A percentile compares a stretch with the other conserved stretches of the same genome.
phyloP scores from a whole-genome alignment of 2,113 vertebrate genomes.

The Heterocephalus glaber region DNA sequence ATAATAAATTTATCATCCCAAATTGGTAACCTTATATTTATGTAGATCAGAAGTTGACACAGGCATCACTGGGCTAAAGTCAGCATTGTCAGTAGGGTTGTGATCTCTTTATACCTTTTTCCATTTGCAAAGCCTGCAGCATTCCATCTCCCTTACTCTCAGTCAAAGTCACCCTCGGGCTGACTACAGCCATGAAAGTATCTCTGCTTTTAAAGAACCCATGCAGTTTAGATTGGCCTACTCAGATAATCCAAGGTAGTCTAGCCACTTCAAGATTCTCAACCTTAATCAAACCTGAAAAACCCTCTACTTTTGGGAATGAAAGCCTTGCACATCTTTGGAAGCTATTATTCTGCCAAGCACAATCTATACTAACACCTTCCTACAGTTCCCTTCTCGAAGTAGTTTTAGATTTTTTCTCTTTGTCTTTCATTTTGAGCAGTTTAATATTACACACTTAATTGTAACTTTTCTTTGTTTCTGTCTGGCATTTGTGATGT shows the following conservation, averaged over 20 bases:
- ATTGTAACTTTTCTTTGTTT: background rate
- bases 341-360: background rate
- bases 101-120: background rate
- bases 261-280: background rate
- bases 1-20: background rate
- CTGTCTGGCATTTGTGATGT: background rate
- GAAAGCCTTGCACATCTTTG: background rate
- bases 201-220: background rate
- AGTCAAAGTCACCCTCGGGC: background rate
- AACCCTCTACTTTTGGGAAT: background rate
- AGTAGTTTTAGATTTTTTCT: background rate
- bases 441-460: background rate
- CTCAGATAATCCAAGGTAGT: background rate
- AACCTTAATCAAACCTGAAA: background rate
- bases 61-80: background rate
- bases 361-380: background rate
- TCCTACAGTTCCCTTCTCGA: background rate
- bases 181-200: too few relatives aligned
- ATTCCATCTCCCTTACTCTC: background rate
- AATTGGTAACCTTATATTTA: background rate
- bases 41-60: background rate
- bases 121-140: background rate
- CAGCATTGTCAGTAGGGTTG: background rate
- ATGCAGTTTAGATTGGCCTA: background rate
- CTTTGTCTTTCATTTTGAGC: background rate